Conservation (phyloP, 2,797 vertebrate species). For the Harpagifer antarcticus region DNA sequence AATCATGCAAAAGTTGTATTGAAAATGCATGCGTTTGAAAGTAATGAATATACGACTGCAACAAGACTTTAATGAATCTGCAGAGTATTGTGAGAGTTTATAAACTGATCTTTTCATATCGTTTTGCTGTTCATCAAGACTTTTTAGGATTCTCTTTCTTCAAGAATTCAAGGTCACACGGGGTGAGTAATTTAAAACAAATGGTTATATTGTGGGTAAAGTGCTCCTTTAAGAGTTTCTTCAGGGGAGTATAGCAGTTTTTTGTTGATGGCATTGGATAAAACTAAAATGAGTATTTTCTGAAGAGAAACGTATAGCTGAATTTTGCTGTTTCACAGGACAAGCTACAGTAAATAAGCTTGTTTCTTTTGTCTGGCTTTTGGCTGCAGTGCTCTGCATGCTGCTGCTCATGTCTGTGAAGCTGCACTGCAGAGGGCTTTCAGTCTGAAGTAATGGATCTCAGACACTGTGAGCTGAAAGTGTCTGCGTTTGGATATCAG, state of each 20-base stretch:
- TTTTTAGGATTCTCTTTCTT: no score
- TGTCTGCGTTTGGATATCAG: not conserved
- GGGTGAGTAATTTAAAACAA: no score
- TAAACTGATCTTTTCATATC: no score
- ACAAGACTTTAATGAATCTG: no score
- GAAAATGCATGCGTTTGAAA: no score
- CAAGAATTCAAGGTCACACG: no score
- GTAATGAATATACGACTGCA: no score
- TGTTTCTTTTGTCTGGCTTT: conserved; percentile 18
- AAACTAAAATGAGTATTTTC: not conserved
- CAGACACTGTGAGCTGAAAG: conserved; percentile 32
- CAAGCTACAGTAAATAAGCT: not conserved
- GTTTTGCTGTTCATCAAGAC: no score
- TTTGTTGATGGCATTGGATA: not conserved
- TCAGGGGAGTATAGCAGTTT: not conserved
- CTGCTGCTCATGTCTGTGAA: conserved; percentile 73
- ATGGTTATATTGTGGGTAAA: no score
- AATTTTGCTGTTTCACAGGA: not conserved
- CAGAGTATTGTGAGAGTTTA: no score
- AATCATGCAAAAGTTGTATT: no score
- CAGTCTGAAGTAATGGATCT: conserved; percentile 67
- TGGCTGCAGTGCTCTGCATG: conserved; percentile 61
- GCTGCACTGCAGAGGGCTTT: conserved; percentile 84
- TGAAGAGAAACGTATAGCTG: not conserved
- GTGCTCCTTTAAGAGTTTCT: not conserved